Percentiles rank a stretch among this genome's conserved stretches.
Evolutionary conservation across 2,888 invertebrate genomes (phyloP).

Genomic region (Drosophila nr. medialis): DNA sequence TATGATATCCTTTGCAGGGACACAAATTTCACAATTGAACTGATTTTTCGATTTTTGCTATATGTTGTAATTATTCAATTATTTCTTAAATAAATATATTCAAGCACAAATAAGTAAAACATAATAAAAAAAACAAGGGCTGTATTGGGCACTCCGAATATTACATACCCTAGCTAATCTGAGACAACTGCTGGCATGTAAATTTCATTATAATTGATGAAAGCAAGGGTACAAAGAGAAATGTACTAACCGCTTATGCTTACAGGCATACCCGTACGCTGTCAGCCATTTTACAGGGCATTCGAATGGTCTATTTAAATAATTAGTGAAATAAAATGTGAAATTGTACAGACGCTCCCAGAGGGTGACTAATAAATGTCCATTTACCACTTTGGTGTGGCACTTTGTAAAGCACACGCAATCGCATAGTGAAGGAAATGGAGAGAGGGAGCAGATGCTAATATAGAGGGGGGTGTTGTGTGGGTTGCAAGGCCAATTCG

Average conservation of each 20-base stretch:
- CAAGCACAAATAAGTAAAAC: neutral
- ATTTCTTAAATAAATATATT: neutral
- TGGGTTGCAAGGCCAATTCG: conserved; percentile 3
- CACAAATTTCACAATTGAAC: neutral
- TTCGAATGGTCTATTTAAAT: conserved; percentile 38
- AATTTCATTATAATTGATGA: neutral
- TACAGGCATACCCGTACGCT: neutral
- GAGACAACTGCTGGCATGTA: neutral
- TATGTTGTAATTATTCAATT: neutral
- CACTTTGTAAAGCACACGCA: conserved; percentile 24
- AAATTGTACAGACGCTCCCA: conserved; percentile 37
- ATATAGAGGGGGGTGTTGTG: neutral
- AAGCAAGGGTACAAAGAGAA: neutral
- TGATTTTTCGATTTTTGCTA: neutral
- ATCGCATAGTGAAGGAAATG: neutral
- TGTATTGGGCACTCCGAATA: neutral
- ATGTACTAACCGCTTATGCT: neutral
- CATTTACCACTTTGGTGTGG: conserved; percentile 44
- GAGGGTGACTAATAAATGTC: conserved; percentile 49
- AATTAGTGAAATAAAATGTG: conserved; percentile 47
- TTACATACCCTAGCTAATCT: neutral
- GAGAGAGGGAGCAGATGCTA: neutral
- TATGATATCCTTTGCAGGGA: too few relatives aligned
- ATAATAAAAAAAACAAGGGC: too few relatives aligned
- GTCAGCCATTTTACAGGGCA: conserved; percentile 14